Conservation (phyloP, 2,113 vertebrate species). For the Merops nubicus region DNA sequence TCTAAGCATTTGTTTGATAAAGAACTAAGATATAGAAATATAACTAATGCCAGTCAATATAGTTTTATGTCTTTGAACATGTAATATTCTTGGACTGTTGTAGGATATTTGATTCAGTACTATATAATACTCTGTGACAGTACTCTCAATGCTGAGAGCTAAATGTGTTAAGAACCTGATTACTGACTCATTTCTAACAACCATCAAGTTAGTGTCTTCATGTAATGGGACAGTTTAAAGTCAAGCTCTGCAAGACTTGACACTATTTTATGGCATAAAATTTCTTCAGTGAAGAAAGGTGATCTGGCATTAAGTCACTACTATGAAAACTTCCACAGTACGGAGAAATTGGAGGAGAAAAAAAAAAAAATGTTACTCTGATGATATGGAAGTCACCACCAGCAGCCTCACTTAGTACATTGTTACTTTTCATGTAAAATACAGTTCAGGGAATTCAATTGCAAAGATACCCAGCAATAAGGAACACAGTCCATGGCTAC, state of each 20-base stretch:
- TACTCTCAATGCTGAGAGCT: neutral
- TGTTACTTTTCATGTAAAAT: neutral
- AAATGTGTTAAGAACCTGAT: neutral
- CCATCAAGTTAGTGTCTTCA: neutral
- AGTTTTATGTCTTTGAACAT: neutral
- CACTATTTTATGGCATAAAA: neutral
- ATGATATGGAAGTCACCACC: too few species aligned
- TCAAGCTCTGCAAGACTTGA: neutral
- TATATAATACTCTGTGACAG: neutral
- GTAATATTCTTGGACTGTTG: neutral
- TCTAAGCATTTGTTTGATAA: neutral
- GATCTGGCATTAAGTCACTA: neutral
- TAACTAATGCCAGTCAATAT: neutral
- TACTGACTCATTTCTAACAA: neutral
- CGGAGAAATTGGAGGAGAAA: neutral
- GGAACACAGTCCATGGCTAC: neutral
- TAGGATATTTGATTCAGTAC: neutral
- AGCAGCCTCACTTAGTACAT: neutral
- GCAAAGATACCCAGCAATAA: neutral
- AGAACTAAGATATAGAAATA: neutral
- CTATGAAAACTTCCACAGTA: neutral
- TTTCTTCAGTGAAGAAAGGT: neutral
- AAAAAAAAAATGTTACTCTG: too few species aligned
- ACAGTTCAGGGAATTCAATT: neutral
- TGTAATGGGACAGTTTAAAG: neutral